These are phyloP conservation scores for Bagarius yarrelli DNA, from an alignment of 2,113 vertebrate genomes.

Conservation along the genomic window DNA sequence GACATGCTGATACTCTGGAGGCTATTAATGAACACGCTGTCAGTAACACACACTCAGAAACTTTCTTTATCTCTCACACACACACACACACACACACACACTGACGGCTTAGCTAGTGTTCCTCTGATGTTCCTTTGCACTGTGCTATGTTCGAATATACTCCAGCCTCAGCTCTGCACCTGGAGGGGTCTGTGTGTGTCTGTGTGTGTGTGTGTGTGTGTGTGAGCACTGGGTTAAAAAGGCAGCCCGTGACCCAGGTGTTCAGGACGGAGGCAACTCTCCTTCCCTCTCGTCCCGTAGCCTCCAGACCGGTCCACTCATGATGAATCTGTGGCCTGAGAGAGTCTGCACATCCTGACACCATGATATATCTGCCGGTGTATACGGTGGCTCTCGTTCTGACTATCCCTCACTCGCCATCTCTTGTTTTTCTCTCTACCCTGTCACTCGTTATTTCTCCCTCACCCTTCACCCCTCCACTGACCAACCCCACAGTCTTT, in stretches of 20 bases:
- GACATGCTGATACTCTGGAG: slow-evolving; percentile 21
- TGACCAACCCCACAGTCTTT: slow-evolving; percentile 39
- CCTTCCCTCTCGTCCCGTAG: slow-evolving; percentile 47
- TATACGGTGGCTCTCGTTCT: slow-evolving; percentile 35
- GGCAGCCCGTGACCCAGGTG: slow-evolving; percentile 47
- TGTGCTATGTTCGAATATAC: slow-evolving; percentile 16
- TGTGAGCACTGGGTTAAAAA: slow-evolving; percentile 40
- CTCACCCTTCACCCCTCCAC: slow-evolving; percentile 21
- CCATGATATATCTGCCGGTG: slow-evolving; percentile 73
- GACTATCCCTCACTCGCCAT: slow-evolving; percentile 21
- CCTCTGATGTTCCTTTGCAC: slow-evolving; percentile 18
- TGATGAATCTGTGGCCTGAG: slow-evolving; percentile 79
- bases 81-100: not conserved
- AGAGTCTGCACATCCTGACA: slow-evolving; percentile 75
- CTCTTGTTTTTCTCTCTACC: slow-evolving; percentile 40
- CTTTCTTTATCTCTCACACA: not conserved
- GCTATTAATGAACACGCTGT: slow-evolving; percentile 19
- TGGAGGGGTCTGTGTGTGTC: slow-evolving; percentile 11
- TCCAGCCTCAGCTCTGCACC: slow-evolving; percentile 3
- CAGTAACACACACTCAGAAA: slow-evolving; percentile 11
- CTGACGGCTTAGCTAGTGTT: not conserved
- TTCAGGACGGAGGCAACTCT: slow-evolving; percentile 48
- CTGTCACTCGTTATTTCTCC: slow-evolving; percentile 33
- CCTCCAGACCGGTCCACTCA: slow-evolving; percentile 69
- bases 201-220: slow-evolving; percentile 2